Conservation (phyloP, 2,113 vertebrate genomes). For the Nymphicus hollandicus region DNA sequence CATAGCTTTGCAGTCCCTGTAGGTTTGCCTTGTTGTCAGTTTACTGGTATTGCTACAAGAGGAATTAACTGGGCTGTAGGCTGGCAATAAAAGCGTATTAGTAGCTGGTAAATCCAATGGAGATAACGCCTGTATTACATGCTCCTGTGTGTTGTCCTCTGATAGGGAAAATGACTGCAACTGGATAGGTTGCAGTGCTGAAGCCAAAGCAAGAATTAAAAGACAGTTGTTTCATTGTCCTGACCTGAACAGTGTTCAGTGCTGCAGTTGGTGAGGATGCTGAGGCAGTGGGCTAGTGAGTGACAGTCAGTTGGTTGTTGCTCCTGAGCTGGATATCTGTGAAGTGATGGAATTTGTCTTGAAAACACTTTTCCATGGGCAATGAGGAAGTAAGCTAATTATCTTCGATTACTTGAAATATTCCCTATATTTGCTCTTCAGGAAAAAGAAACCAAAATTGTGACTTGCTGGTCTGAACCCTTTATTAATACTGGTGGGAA, state of each 20-base stretch:
- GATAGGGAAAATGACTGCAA: neutral
- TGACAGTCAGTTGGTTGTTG: fast-evolving
- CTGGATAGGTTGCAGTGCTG: neutral
- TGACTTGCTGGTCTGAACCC: neutral
- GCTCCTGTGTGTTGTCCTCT: neutral
- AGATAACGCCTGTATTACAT: neutral
- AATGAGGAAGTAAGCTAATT: neutral
- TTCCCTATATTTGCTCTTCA: neutral
- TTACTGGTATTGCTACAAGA: fast-evolving
- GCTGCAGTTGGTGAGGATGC: fast-evolving
- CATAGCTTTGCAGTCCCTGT: neutral
- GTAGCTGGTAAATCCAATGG: neutral
- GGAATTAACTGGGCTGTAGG: neutral
- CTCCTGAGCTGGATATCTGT: neutral
- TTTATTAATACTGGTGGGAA: neutral
- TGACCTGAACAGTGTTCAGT: neutral
- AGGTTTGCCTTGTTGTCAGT: neutral
- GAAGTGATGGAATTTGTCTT: neutral
- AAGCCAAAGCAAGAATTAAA: neutral
- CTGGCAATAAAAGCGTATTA: fast-evolving
- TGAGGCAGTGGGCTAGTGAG: neutral
- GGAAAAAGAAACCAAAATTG: neutral
- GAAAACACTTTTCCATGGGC: neutral
- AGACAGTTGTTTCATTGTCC: neutral
- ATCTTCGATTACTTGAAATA: neutral